Conservation (phyloP, 2,113 vertebrate species). For the Motacilla alba region DNA sequence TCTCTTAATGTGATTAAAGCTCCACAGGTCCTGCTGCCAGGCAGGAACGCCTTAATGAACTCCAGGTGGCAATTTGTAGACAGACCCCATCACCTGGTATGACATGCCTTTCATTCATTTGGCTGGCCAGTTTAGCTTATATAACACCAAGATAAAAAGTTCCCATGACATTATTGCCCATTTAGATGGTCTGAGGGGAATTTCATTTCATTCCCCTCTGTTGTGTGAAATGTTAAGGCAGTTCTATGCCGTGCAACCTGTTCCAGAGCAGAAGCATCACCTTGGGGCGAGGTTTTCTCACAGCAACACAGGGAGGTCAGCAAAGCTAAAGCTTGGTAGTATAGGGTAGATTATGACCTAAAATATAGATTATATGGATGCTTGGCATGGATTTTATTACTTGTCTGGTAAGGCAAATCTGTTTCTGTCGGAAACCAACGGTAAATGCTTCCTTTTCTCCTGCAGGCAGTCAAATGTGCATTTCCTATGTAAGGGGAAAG, state of each 20-base stretch:
- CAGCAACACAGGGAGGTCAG: neutral
- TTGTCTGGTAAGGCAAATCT: neutral
- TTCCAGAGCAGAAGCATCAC: neutral
- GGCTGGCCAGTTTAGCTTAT: neutral
- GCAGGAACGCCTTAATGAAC: neutral
- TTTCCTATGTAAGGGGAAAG: neutral
- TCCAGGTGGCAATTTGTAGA: neutral
- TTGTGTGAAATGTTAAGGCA: neutral
- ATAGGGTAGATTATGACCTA: neutral
- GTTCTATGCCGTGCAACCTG: neutral
- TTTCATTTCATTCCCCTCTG: neutral
- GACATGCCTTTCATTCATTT: neutral
- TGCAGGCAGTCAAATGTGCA: neutral
- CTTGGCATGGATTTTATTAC: neutral
- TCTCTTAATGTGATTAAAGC: neutral
- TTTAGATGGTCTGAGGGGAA: neutral
- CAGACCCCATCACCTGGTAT: neutral
- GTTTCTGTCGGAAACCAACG: neutral
- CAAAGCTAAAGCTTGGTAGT: neutral
- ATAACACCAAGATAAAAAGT: neutral
- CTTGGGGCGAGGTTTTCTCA: neutral
- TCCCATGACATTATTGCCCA: neutral
- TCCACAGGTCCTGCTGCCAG: neutral
- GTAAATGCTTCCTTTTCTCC: neutral
- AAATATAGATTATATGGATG: neutral